Percentiles rank a stretch among this genome's conserved stretches.
These are phyloP conservation scores for Nephila pilipes DNA, from an alignment of 1,140 invertebrate species.

Conservation along the genomic window DNA sequence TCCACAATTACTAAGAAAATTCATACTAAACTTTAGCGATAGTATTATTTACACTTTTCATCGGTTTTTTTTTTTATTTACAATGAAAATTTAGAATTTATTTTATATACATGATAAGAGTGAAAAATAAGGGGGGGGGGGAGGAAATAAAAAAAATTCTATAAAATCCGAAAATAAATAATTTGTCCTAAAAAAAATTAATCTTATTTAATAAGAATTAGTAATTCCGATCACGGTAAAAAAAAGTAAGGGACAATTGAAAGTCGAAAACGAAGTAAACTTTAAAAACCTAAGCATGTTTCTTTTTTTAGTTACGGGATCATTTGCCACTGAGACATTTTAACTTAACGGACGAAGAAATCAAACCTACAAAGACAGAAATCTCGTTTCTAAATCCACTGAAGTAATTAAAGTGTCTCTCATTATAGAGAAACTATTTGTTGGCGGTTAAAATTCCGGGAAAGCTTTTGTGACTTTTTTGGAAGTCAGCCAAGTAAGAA, in stretches of 20 bases:
- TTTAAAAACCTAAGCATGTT: neutral
- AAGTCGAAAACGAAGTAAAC: neutral
- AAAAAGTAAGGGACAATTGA: neutral
- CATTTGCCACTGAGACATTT: neutral
- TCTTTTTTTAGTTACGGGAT: neutral
- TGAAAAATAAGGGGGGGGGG: too few relatives aligned
- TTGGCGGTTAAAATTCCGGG: constrained; percentile 66
- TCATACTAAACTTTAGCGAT: too few relatives aligned
- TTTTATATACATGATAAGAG: too few relatives aligned
- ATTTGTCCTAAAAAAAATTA: neutral
- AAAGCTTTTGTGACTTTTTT: constrained; percentile 70
- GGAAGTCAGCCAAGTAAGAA: constrained; percentile 54
- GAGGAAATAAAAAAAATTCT: too few relatives aligned
- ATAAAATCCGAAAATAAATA: neutral
- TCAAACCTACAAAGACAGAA: constrained; percentile 46
- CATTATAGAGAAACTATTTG: constrained; percentile 70
- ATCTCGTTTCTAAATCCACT: constrained; percentile 60
- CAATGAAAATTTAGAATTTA: too few relatives aligned
- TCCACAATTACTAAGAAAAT: too few relatives aligned
- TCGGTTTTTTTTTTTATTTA: too few relatives aligned
- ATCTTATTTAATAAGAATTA: neutral
- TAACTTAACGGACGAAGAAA: constrained; percentile 28
- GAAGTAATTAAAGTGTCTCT: constrained; percentile 68
- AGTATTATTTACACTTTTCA: too few relatives aligned
- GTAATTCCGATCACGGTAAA: neutral